Conservation (phyloP, 2,888 invertebrate species). For the Crioceris asparagi region DNA sequence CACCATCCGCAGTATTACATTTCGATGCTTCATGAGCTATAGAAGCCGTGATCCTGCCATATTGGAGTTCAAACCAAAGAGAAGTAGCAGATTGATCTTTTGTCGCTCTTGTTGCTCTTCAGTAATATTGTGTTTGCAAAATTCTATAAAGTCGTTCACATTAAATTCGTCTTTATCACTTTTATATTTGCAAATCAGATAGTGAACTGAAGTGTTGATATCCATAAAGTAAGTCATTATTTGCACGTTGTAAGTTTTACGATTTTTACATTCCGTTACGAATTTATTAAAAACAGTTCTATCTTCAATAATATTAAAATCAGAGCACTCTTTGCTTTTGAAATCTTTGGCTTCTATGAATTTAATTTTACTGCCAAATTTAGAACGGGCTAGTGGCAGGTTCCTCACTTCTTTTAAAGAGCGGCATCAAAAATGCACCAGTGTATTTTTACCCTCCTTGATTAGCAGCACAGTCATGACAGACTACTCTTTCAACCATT, state of each 20-base stretch:
- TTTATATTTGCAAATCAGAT: background rate
- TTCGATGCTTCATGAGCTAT: background rate
- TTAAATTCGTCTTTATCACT: background rate
- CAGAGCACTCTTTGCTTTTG: too few relatives aligned
- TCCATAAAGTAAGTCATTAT: too few relatives aligned
- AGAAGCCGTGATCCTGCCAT: background rate
- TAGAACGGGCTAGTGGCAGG: background rate
- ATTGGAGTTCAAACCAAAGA: background rate
- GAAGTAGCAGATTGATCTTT: conserved; percentile 1
- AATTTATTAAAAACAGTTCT: too few relatives aligned
- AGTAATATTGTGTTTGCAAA: conserved; percentile 6
- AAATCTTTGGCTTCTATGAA: too few relatives aligned
- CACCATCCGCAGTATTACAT: background rate
- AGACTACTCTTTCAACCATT: too few relatives aligned
- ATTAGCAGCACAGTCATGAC: too few relatives aligned
- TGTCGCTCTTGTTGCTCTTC: conserved; percentile 6
- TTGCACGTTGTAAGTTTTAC: too few relatives aligned
- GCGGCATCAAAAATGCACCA: too few relatives aligned
- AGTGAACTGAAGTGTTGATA: background rate
- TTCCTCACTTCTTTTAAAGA: background rate
- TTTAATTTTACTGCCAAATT: too few relatives aligned
- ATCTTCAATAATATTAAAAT: too few relatives aligned
- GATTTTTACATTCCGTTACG: too few relatives aligned
- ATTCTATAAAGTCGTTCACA: conserved; percentile 5
- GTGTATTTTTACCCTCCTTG: too few relatives aligned